Percentiles rank a stretch among this genome's conserved stretches.
phyloP scores from a whole-genome alignment of 2,797 vertebrate genomes.

The Atherinosoma microstoma region DNA sequence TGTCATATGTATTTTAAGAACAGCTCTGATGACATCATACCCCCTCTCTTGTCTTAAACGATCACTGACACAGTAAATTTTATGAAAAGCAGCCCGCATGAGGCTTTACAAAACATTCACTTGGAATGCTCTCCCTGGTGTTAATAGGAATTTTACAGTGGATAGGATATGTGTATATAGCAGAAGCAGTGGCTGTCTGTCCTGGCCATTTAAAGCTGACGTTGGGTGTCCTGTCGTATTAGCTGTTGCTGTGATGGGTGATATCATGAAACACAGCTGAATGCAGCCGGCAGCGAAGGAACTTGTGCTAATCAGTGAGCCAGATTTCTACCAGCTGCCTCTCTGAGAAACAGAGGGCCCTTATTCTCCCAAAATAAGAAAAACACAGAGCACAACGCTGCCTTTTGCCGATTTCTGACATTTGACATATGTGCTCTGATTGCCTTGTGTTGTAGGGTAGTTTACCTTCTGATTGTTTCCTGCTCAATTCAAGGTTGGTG shows the following conservation, averaged over 20 bases:
- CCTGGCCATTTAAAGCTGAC: constrained; percentile 45
- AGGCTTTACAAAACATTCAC: constrained; percentile 22
- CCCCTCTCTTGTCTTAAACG: constrained; percentile 25
- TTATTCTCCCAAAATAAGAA: constrained; percentile 75
- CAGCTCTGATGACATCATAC: constrained; percentile 58
- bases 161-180: constrained; percentile 2
- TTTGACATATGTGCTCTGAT: constrained; percentile 78
- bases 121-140: constrained; percentile 15
- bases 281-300: constrained; percentile 57
- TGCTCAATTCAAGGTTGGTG: constrained; percentile 60
- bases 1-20: constrained; percentile 54
- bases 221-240: constrained; percentile 79
- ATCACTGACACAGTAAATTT: constrained; percentile 1
- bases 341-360: constrained; percentile 72
- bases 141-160: constrained; percentile 30
- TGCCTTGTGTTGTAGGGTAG: constrained; percentile 58
- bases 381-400: constrained; percentile 55
- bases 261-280: constrained; percentile 77
- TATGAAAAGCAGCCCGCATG: too few relatives aligned
- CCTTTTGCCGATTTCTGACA: constrained; percentile 66
- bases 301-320: constrained; percentile 74
- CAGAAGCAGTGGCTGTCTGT: constrained; percentile 22
- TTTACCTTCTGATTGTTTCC: constrained; percentile 74
- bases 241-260: constrained; percentile 71
- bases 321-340: constrained; percentile 83